These are phyloP conservation scores for Cremastinae sp. DNA, from an alignment of 2,888 invertebrate species.

Conservation along the genomic window DNA sequence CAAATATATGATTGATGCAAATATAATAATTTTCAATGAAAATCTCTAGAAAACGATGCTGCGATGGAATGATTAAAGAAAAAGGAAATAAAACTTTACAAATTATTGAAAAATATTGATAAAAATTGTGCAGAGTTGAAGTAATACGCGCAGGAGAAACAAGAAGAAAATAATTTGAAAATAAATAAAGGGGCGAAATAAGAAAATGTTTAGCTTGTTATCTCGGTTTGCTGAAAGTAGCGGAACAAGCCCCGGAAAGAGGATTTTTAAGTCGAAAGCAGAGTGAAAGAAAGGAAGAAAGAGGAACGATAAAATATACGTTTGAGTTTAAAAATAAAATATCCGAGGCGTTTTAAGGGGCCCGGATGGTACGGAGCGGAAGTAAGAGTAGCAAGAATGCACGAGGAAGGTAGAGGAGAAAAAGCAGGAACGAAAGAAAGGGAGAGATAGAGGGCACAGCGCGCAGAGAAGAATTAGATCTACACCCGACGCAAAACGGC, in stretches of 20 bases:
- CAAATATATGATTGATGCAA: no score
- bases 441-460: constrained; percentile 25
- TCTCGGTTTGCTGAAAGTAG: constrained; percentile 21
- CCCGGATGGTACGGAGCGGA: constrained; percentile 27
- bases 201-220: constrained; percentile 29
- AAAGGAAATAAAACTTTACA: no score
- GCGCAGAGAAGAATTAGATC: constrained; percentile 62
- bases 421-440: constrained; percentile 22
- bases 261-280: constrained; percentile 5
- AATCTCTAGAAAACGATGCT: no score
- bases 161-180: neutral
- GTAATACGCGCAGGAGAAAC: no score
- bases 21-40: no score
- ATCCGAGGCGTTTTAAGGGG: constrained; percentile 59
- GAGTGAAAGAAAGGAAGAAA: constrained; percentile 28
- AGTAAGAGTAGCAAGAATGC: constrained; percentile 52
- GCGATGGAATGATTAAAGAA: no score
- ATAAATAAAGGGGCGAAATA: neutral
- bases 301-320: constrained; percentile 35
- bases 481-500: constrained; percentile 51
- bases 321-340: constrained; percentile 60
- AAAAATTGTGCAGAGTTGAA: neutral
- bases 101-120: no score
- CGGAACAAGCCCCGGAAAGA: neutral
- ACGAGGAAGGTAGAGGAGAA: constrained; percentile 29